Evolutionary conservation across 2,113 vertebrate genomes (phyloP).

Genomic region (Chloroceryle aenea): DNA sequence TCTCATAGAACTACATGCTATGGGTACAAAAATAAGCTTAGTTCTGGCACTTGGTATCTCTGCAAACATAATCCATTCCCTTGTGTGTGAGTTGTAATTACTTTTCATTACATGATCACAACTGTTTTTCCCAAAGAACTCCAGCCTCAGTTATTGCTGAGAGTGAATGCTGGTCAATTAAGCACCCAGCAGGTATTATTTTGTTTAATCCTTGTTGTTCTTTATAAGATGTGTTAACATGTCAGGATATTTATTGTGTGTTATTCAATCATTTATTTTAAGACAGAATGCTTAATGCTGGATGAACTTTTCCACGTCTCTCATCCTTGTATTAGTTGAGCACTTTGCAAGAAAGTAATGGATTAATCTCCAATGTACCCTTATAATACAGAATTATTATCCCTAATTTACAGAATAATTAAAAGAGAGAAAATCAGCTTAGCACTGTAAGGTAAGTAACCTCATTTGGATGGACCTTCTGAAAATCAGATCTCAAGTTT

Average conservation of each 20-base stretch:
- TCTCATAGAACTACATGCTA: neutral
- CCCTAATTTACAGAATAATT: neutral
- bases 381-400: neutral
- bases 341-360: neutral
- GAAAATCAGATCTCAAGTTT: neutral
- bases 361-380: neutral
- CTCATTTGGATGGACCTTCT: neutral
- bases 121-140: neutral
- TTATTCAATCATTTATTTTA: neutral
- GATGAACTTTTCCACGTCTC: neutral
- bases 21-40: neutral
- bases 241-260: neutral
- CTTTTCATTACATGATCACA: neutral
- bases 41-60: neutral
- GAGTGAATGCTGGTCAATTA: neutral
- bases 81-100: neutral
- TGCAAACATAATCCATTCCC: neutral
- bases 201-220: neutral
- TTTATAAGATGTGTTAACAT: neutral
- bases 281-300: neutral
- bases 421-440: neutral
- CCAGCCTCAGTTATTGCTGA: neutral
- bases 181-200: neutral
- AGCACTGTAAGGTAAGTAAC: neutral
- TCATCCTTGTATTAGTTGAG: neutral